A percentile compares a stretch with the other conserved stretches of the same genome.
Conservation (phyloP, 64 coral and sea anemone genomes). For the Dendrophyllia cribrosa region DNA sequence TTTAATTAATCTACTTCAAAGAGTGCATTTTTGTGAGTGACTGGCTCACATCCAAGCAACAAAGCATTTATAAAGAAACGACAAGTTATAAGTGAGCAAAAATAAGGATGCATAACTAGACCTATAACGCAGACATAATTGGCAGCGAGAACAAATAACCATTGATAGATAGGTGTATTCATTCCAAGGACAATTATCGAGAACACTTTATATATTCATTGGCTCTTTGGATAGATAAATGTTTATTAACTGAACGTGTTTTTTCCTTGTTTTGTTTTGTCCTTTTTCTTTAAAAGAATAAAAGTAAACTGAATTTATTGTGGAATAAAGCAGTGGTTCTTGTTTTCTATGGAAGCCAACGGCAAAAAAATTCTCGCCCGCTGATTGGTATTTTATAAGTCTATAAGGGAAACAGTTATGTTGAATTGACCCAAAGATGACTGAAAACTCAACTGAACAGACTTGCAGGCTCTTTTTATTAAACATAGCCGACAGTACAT, state of each 20-base stretch:
- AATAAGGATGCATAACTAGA: neutral
- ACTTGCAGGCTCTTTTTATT: too few species aligned
- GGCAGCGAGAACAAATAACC: constrained; percentile 12
- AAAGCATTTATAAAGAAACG: neutral
- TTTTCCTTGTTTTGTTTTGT: too few species aligned
- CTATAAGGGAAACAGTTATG: too few species aligned
- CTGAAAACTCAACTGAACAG: too few species aligned
- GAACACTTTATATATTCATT: constrained; percentile 3
- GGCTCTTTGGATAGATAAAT: constrained; percentile 6
- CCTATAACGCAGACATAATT: constrained; percentile 11
- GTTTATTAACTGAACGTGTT: neutral
- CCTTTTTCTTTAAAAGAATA: too few species aligned
- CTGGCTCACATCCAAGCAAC: neutral
- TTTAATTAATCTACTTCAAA: constrained; percentile 12
- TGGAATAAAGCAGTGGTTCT: too few species aligned
- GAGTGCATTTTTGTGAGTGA: neutral
- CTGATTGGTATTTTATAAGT: too few species aligned
- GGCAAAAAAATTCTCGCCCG: too few species aligned
- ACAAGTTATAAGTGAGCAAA: neutral
- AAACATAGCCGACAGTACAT: too few species aligned
- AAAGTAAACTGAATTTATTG: too few species aligned
- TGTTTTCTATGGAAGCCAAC: too few species aligned
- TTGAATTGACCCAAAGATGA: too few species aligned
- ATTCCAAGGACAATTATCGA: constrained; percentile 33
- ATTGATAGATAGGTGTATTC: neutral